phyloP scores from a whole-genome alignment of 2,113 vertebrate genomes.

The Rattus rattus region DNA sequence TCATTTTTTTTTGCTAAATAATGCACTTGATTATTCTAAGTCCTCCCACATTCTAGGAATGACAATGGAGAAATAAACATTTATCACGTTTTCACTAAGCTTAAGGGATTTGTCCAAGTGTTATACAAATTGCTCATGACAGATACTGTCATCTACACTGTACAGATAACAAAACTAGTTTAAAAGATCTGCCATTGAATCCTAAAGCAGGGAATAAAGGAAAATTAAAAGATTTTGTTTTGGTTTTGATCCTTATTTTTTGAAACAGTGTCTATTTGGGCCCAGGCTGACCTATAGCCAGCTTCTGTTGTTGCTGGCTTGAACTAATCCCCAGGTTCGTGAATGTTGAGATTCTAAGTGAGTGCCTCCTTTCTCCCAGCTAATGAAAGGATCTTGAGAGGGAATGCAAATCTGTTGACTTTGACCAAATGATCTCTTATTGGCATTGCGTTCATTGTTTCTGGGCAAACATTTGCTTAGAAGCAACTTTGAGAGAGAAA shows the following conservation, averaged over 20 bases:
- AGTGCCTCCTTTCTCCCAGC: neutral
- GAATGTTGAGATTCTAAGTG: neutral
- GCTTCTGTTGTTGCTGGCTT: neutral
- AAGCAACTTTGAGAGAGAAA: neutral
- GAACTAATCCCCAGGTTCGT: no score
- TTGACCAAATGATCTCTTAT: neutral
- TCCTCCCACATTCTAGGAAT: neutral
- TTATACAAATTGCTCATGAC: neutral
- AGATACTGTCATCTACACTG: neutral
- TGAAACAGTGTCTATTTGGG: neutral
- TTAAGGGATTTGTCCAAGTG: neutral
- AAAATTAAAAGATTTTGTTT: neutral
- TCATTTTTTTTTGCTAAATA: constrained; percentile 18
- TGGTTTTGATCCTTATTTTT: neutral
- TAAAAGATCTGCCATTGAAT: neutral
- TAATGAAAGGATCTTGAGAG: neutral
- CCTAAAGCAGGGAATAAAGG: neutral
- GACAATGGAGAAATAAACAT: constrained; percentile 3
- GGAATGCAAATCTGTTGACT: neutral
- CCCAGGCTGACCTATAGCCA: neutral
- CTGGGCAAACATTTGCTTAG: neutral
- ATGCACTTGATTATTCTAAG: neutral
- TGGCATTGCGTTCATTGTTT: neutral
- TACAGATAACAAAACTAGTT: neutral
- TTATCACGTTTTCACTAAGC: neutral